A percentile compares a stretch with the other conserved stretches of the same genome.
These are phyloP conservation scores for Prorops nasuta DNA, from an alignment of 1,140 invertebrate species.

Conservation along the genomic window DNA sequence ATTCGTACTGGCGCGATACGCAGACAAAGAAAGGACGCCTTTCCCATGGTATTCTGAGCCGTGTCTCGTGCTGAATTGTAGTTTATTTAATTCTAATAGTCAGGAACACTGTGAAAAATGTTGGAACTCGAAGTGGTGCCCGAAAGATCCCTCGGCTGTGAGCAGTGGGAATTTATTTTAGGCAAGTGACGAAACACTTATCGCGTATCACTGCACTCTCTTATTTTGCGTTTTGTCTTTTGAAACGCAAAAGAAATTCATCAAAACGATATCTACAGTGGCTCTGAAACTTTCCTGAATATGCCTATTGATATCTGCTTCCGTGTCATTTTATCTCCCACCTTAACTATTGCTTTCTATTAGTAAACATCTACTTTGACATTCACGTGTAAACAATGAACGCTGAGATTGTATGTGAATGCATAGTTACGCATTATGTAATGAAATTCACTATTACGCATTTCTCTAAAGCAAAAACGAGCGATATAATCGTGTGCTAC, in stretches of 20 bases:
- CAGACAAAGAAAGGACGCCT: slow-evolving; percentile 52
- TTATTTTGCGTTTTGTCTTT: background rate
- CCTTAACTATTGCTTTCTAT: slow-evolving; percentile 14
- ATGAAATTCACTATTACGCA: slow-evolving; percentile 17
- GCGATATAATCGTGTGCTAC: too few species aligned
- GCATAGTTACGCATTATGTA: slow-evolving; percentile 36
- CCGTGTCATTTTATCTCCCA: background rate
- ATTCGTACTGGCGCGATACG: slow-evolving; percentile 27
- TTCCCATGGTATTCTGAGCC: slow-evolving; percentile 39
- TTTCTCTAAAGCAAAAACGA: too few species aligned
- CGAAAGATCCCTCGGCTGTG: slow-evolving; percentile 91
- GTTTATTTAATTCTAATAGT: too few species aligned
- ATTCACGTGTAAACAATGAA: slow-evolving; percentile 46
- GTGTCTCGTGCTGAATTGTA: slow-evolving; percentile 21
- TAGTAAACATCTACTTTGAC: slow-evolving; percentile 39
- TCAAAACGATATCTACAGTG: too few species aligned
- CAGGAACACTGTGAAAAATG: slow-evolving; percentile 72
- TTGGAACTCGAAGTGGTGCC: slow-evolving; percentile 94
- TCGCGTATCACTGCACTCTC: background rate
- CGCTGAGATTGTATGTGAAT: slow-evolving; percentile 6
- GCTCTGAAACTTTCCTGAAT: too few species aligned
- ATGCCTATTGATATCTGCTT: too few species aligned
- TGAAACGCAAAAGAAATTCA: too few species aligned
- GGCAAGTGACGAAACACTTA: slow-evolving; percentile 66
- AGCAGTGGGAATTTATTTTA: slow-evolving; percentile 96